These are phyloP conservation scores for Bombycilla garrulus DNA, from an alignment of 2,113 vertebrate genomes.

Conservation along the genomic window DNA sequence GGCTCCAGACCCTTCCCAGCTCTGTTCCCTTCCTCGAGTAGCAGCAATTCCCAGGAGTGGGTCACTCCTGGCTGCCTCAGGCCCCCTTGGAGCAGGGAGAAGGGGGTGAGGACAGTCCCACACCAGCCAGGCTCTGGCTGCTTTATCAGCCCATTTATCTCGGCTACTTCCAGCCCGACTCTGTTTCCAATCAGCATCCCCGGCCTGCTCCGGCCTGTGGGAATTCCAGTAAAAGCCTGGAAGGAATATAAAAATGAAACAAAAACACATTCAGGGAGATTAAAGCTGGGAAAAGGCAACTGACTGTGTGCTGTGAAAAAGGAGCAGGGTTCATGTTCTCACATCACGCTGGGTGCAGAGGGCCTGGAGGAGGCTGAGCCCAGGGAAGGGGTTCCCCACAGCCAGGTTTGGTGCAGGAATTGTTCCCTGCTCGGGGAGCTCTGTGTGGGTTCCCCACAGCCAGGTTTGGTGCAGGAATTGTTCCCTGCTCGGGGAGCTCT, in stretches of 20 bases:
- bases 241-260: neutral
- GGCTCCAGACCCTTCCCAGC: neutral
- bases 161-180: neutral
- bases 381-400: fast-evolving
- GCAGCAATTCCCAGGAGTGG: neutral
- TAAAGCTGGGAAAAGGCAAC: neutral
- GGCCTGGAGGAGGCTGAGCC: neutral
- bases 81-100: neutral
- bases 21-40: fast-evolving
- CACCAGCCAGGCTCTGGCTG: neutral
- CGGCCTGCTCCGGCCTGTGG: fast-evolving
- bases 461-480: neutral
- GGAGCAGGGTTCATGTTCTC: neutral
- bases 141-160: neutral
- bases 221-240: neutral
- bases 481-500: neutral
- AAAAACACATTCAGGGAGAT: neutral
- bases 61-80: neutral
- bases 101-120: neutral
- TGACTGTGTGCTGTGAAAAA: neutral
- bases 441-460: neutral
- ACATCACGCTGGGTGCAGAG: neutral
- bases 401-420: neutral
- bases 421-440: fast-evolving
- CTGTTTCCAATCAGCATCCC: neutral